These are phyloP conservation scores for Drosophila mayri DNA, from an alignment of 1,140 invertebrate genomes.

Conservation along the genomic window DNA sequence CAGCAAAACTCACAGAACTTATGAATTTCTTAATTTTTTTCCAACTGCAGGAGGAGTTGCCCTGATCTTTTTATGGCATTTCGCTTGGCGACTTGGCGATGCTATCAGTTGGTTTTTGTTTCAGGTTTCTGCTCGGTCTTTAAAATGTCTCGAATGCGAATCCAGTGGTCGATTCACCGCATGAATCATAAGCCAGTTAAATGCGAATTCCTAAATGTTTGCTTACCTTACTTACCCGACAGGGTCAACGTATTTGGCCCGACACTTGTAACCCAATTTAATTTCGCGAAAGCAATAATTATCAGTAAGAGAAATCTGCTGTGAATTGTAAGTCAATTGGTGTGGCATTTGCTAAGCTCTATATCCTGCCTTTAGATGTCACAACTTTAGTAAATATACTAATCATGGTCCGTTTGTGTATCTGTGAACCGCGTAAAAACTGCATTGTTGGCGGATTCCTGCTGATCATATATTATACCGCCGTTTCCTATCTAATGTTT, in stretches of 20 bases:
- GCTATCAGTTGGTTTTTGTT: slow-evolving; percentile 58
- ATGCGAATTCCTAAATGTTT: slow-evolving; percentile 44
- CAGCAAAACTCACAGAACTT: slow-evolving; percentile 59
- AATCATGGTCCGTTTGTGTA: slow-evolving; percentile 16
- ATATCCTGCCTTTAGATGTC: neutral
- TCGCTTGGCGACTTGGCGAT: slow-evolving; percentile 60
- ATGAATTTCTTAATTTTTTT: slow-evolving; percentile 67
- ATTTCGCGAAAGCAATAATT: slow-evolving; percentile 22
- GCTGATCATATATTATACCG: neutral
- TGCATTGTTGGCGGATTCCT: slow-evolving; percentile 1
- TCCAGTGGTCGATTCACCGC: slow-evolving; percentile 49
- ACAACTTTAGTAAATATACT: neutral
- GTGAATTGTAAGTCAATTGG: neutral
- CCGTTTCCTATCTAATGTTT: neutral
- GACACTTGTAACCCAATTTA: slow-evolving; percentile 49
- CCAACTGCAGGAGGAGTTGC: slow-evolving; percentile 11
- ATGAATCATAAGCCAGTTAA: slow-evolving; percentile 62
- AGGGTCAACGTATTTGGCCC: slow-evolving; percentile 29
- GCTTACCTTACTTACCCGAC: slow-evolving; percentile 24
- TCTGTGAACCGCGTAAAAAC: neutral
- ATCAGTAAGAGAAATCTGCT: slow-evolving; percentile 13
- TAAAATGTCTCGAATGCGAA: slow-evolving; percentile 54
- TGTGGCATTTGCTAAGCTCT: neutral
- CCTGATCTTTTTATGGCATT: slow-evolving; percentile 67
- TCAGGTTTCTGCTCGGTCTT: slow-evolving; percentile 59